These are phyloP conservation scores for Melanogrammus aeglefinus DNA, from an alignment of 2,797 vertebrate species.

Conservation along the genomic window DNA sequence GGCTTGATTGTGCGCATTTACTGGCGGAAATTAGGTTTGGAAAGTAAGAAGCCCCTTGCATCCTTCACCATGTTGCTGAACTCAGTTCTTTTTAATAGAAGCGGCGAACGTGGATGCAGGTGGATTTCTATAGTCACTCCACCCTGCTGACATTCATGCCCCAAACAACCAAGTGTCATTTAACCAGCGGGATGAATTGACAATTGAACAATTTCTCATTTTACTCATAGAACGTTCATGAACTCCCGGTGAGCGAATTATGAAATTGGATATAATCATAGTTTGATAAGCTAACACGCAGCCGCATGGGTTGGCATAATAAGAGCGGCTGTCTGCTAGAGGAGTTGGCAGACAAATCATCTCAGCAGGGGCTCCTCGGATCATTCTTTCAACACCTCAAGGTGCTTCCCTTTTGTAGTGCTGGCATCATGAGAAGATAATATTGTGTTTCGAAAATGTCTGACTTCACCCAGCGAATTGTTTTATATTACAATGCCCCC, in stretches of 20 bases:
- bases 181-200: too few relatives aligned
- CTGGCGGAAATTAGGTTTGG: too few relatives aligned
- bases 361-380: not conserved
- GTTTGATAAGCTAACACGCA: not conserved
- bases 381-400: slow-evolving; percentile 34
- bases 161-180: too few relatives aligned
- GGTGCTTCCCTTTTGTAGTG: slow-evolving; percentile 21
- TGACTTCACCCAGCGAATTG: slow-evolving; percentile 57
- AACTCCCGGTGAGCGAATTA: not conserved
- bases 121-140: too few relatives aligned
- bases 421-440: slow-evolving; percentile 13
- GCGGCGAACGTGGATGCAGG: too few relatives aligned
- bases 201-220: too few relatives aligned
- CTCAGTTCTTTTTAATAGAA: too few relatives aligned
- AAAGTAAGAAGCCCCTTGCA: too few relatives aligned
- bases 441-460: slow-evolving; percentile 29
- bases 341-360: not conserved
- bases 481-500: slow-evolving; percentile 52
- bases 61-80: too few relatives aligned
- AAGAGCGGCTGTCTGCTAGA: slow-evolving; percentile 2
- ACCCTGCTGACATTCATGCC: too few relatives aligned
- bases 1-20: too few relatives aligned
- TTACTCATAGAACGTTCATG: too few relatives aligned
- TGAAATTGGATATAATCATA: not conserved
- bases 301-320: not conserved